Base-by-base conservation (phyloP, 1,140 invertebrate species). In the Lethocerus indicus region DNA sequence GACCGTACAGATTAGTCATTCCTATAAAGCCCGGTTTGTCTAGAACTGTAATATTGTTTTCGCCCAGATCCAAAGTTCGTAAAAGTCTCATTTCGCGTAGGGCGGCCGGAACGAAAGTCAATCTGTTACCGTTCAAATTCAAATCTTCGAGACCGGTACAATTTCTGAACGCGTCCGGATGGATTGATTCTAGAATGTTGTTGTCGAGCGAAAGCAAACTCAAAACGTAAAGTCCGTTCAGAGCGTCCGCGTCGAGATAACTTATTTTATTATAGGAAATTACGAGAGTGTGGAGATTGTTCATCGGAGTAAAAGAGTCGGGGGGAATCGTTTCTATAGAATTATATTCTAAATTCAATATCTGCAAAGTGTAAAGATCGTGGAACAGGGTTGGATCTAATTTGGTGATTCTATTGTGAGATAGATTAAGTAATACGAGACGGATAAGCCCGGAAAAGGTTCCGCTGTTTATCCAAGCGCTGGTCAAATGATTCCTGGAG, bases 371-470 rank as follows among this genome's bases (percentile, higher is more conserved):
- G 57, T 86, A 86, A 16, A 87, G 64, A 59, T 87, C 82, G 54
- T 75, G 74, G 60, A 90, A 88, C 46, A 85, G 74, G 41, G 79
- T 74, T 1, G 84, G 78, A 54, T 88, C 82, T 13, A 94, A 65
- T 60, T 78, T 81, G 7, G 74, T 76, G 48, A 94, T 73, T 56
- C 78, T 73, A 63, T 94, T 94, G 61, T 86, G 74, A 1, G 86
- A 86, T 23, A 94, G 64, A 64, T 91, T 86, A 20, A 94, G 66
- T 3, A 89, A 66, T 1, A 91, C 83, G 50, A 94, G 70, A 23
- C 87, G 76, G 54, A 87, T 89, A 16, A 93, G 71, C 3, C 88
- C 88, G 13, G 79, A 75, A 58, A 94, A 91, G 18, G 85, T 88
- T 43, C 77, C 78, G 5, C 74, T 71, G 58, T 81, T 82, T 14